These are phyloP conservation scores for Pseudococcus longispinus DNA, from an alignment of 2,888 invertebrate genomes.

Conservation along the genomic window DNA sequence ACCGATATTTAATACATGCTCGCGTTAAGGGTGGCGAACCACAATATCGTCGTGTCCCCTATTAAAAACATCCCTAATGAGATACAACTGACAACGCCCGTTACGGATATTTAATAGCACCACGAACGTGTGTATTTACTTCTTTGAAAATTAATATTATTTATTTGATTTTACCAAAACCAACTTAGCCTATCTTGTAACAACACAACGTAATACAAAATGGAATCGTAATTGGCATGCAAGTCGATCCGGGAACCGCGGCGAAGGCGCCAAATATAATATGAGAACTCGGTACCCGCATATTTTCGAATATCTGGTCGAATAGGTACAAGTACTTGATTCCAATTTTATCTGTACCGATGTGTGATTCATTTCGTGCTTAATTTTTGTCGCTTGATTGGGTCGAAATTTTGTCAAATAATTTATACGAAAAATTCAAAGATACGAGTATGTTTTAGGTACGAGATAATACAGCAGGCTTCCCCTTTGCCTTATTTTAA, in stretches of 20 bases:
- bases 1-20: constrained; percentile 45
- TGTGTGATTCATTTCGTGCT: no score
- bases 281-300: not conserved
- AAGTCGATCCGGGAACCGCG: not conserved
- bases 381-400: no score
- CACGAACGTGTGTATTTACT: constrained; percentile 31
- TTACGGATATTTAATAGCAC: constrained; percentile 49
- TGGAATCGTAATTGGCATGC: constrained; percentile 26
- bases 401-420: no score
- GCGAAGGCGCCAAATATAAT: not conserved
- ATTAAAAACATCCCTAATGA: constrained; percentile 49
- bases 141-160: not conserved
- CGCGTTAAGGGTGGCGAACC: constrained; percentile 47
- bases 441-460: no score
- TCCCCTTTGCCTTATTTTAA: no score
- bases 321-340: not conserved
- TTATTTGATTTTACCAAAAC: constrained; percentile 43
- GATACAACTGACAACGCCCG: constrained; percentile 53
- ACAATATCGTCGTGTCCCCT: not conserved
- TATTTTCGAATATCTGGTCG: not conserved
- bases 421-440: no score
- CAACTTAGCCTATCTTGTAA: not conserved
- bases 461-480: no score
- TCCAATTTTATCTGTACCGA: no score
- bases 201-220: not conserved